Evolutionary conservation across 2,113 vertebrate genomes (phyloP).

Genomic region (Poeciliopsis prolifica): DNA sequence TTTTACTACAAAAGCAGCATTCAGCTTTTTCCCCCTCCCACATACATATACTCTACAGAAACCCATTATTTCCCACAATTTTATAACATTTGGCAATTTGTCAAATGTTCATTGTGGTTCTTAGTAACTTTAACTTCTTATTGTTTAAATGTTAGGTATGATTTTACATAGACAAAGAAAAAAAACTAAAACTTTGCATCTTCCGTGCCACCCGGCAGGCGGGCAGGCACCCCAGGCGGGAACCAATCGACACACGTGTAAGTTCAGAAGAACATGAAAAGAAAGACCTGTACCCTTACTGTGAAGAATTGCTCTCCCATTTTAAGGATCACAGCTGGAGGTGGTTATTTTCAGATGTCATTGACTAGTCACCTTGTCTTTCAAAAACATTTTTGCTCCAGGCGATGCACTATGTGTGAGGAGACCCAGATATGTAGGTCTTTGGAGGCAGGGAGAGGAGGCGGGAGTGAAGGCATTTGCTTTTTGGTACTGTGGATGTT

Average conservation of each 20-base stretch:
- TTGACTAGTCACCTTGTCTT: conserved; percentile 69
- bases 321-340: conserved; percentile 44
- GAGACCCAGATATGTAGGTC: conserved; percentile 64
- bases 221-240: neutral
- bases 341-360: conserved; percentile 73
- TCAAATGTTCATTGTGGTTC: no score
- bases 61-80: no score
- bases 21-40: no score
- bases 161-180: neutral
- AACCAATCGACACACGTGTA: neutral
- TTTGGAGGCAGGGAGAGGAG: conserved; percentile 22
- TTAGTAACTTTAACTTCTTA: neutral
- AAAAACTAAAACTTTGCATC: neutral
- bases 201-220: neutral
- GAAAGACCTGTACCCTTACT: conserved; percentile 5
- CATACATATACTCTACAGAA: no score
- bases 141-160: neutral
- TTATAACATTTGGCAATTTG: no score
- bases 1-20: no score
- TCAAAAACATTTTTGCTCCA: conserved; percentile 60
- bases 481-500: conserved; percentile 58
- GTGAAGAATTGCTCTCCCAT: conserved; percentile 23
- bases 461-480: conserved; percentile 27
- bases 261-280: conserved; percentile 29
- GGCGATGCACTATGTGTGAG: conserved; percentile 65